These are phyloP conservation scores for Lumbricus terrestris DNA, from an alignment of 2,888 invertebrate genomes.

Conservation along the genomic window DNA sequence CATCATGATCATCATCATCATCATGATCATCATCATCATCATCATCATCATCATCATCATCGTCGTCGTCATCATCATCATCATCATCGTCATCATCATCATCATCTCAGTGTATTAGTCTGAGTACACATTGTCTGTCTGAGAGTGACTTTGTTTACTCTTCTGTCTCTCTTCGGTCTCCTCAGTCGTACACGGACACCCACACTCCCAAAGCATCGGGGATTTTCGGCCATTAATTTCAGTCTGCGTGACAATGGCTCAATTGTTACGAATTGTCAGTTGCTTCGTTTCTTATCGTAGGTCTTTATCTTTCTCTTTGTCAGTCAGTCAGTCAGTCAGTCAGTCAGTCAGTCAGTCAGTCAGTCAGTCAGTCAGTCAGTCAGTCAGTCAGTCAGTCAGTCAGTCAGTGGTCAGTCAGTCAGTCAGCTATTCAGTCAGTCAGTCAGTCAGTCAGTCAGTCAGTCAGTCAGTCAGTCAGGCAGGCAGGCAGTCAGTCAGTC, in stretches of 20 bases:
- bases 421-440: conserved; percentile 4
- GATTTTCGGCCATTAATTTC: not conserved
- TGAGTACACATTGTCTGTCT: not conserved
- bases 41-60: no score
- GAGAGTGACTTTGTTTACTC: not conserved
- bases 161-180: not conserved
- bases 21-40: no score
- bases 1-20: no score
- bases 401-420: not conserved
- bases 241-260: not conserved
- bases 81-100: no score
- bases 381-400: not conserved
- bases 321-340: conserved; percentile 16
- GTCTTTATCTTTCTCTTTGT: not conserved
- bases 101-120: no score
- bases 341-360: not conserved
- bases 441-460: conserved; percentile 6
- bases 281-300: not conserved
- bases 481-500: not conserved
- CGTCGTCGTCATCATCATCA: no score
- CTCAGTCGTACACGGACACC: not conserved
- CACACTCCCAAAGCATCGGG: not conserved
- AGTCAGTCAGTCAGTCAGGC: conserved; percentile 15
- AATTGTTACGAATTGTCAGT: not conserved
- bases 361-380: not conserved